Evolutionary conservation across 2,797 vertebrate genomes (phyloP), one percentile per base, ranked within the genome.

Genomic region (Hoplostethus mediterraneus): DNA sequence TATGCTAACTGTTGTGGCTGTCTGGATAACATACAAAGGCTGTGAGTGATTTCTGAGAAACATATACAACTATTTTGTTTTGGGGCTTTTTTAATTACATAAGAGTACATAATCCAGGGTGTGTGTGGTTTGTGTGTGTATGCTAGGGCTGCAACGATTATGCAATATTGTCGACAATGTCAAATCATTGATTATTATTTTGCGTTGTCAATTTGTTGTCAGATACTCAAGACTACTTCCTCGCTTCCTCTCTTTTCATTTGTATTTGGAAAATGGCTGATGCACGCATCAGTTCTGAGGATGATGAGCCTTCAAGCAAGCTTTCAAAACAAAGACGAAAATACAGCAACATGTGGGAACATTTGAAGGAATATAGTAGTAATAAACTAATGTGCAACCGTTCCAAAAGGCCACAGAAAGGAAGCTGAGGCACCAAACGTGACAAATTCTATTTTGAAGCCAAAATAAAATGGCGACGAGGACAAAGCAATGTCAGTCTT

Each of bases 1-100:
- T 77, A 83, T 80, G 82, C 73, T 82, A 73, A 89, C 21, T 84
- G 71, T 79, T 45, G 85, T 86, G 75, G 59, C 67, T 55, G 66
- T 65, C 68, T 30, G 71, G 62, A 77, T 60, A 21, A 38, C 66
- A 40, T 63, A 53, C 56, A 14, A 54, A 33, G 25, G 64, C 70
- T 59, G 14, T 71, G 33, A 67, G 47, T 33, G 38, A 63, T 73
- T 75, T 75, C 66, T 74, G 25, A 60, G 40, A 75, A 73, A 65
- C 53, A 60, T 33, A 63, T 51, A 9, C 31, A 71, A 48, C 76
- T 56, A 44, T 51, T 62, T 67, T 60, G 44, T 68, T 81, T 48
- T 33, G 17, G 8, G 21, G 3, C 38, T 17, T 48, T 63, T 60
- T 70, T 33, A 11, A 68, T 47, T 16, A n/a, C n/a, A n/a, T n/a